Evolutionary conservation across 2,797 vertebrate genomes (phyloP).

Genomic region (Jordanella pulchra): DNA sequence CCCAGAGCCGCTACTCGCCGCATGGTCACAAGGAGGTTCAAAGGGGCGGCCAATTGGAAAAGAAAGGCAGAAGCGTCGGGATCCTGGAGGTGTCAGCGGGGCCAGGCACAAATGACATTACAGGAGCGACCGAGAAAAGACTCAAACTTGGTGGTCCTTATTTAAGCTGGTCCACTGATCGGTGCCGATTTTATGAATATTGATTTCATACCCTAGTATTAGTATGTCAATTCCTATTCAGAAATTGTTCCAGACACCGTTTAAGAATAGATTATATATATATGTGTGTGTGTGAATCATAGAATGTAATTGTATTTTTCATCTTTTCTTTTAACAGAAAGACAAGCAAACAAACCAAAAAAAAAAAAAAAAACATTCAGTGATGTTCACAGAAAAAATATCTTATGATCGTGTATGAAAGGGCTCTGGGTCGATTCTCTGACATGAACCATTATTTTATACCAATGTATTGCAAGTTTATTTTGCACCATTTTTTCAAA

Average conservation of each 20-base stretch:
- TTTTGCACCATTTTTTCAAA: background rate
- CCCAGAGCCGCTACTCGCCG: conserved; percentile 70
- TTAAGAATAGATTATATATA: too few relatives aligned
- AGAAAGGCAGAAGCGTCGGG: conserved; percentile 71
- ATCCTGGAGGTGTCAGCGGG: conserved; percentile 62
- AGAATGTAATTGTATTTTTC: too few relatives aligned
- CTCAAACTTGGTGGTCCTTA: conserved; percentile 71
- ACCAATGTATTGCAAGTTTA: background rate
- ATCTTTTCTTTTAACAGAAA: too few relatives aligned
- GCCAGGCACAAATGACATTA: conserved; percentile 67
- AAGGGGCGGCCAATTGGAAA: conserved; percentile 77
- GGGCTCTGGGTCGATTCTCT: too few relatives aligned
- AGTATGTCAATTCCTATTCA: background rate
- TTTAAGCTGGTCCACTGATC: conserved; percentile 35
- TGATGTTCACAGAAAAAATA: background rate
- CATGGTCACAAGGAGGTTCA: conserved; percentile 74
- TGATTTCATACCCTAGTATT: conserved; percentile 8
- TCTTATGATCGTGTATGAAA: too few relatives aligned
- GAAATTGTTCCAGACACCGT: too few relatives aligned
- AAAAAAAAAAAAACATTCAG: background rate
- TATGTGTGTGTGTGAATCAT: too few relatives aligned
- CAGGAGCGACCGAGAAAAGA: conserved; percentile 69
- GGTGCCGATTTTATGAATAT: conserved; percentile 38
- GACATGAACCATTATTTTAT: background rate
- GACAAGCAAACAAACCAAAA: background rate